Conservation (phyloP, 1,140 invertebrate species). For the Tetragnatha versicolor region DNA sequence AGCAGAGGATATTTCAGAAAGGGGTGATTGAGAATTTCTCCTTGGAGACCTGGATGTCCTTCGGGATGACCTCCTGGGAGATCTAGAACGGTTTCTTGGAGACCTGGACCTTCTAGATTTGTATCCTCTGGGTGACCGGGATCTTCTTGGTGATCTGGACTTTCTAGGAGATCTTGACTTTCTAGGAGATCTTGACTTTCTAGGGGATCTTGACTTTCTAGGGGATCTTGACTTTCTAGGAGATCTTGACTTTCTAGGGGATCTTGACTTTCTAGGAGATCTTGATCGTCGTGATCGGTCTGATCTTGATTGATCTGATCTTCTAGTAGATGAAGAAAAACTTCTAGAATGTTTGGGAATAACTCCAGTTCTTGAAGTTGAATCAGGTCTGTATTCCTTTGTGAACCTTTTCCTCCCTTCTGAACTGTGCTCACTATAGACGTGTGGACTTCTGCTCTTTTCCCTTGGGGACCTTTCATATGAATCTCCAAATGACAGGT, state of each 20-base stretch:
- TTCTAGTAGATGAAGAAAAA: background rate
- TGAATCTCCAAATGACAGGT: background rate
- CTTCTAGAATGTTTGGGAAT: background rate
- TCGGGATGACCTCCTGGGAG: background rate
- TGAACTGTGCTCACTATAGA: background rate
- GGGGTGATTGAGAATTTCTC: background rate
- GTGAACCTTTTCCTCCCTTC: background rate
- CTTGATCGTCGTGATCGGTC: constrained; percentile 1
- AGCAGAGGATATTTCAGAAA: background rate
- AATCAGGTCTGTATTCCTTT: background rate
- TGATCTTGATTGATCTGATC: constrained; percentile 12
- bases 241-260: background rate
- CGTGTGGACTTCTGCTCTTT: background rate
- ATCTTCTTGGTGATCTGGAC: background rate
- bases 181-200: background rate
- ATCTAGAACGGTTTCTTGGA: background rate
- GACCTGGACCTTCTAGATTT: background rate
- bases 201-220: background rate
- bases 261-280: background rate
- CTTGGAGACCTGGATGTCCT: background rate
- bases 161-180: background rate
- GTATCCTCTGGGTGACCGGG: background rate
- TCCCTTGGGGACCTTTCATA: background rate
- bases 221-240: background rate
- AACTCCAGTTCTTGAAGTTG: background rate